Conservation (phyloP, 2,888 invertebrate genomes). For the Pyrocoelia pectoralis region DNA sequence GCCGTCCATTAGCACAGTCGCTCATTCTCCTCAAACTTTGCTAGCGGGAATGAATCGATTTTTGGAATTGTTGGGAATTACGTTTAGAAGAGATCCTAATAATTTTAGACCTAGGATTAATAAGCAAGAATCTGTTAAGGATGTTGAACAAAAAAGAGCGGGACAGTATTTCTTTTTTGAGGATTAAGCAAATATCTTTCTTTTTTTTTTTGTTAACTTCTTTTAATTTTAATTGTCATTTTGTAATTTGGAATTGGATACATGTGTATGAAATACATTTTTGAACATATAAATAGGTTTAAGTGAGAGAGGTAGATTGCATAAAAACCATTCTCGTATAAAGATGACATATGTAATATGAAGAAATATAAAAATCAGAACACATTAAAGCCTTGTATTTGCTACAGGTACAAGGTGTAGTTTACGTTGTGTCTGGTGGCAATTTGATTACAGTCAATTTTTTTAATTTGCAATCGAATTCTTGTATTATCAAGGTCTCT, state of each 20-base stretch:
- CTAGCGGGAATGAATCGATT: conserved; percentile 99
- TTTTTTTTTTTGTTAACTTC: not conserved
- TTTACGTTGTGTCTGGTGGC: too few species aligned
- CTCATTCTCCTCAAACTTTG: conserved; percentile 91
- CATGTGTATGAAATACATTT: not conserved
- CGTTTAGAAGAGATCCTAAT: conserved; percentile 98
- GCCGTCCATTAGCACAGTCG: conserved; percentile 88
- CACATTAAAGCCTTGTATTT: too few species aligned
- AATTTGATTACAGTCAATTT: too few species aligned
- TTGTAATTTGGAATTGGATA: conserved; percentile 1
- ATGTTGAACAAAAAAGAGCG: conserved; percentile 95
- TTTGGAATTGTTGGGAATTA: conserved; percentile 93
- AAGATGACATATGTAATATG: too few species aligned
- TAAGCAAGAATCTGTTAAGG: conserved; percentile 96
- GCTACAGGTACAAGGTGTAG: too few species aligned
- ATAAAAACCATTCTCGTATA: too few species aligned
- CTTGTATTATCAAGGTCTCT: too few species aligned
- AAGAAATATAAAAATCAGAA: too few species aligned
- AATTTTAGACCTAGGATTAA: conserved; percentile 99
- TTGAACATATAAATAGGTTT: not conserved
- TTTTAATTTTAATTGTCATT: conserved; percentile 4
- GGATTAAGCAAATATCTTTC: conserved; percentile 72
- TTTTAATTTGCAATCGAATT: too few species aligned
- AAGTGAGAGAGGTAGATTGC: too few species aligned
- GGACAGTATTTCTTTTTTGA: conserved; percentile 99